phyloP scores from a whole-genome alignment of 2,113 vertebrate species.

The Phalacrocorax carbo region DNA sequence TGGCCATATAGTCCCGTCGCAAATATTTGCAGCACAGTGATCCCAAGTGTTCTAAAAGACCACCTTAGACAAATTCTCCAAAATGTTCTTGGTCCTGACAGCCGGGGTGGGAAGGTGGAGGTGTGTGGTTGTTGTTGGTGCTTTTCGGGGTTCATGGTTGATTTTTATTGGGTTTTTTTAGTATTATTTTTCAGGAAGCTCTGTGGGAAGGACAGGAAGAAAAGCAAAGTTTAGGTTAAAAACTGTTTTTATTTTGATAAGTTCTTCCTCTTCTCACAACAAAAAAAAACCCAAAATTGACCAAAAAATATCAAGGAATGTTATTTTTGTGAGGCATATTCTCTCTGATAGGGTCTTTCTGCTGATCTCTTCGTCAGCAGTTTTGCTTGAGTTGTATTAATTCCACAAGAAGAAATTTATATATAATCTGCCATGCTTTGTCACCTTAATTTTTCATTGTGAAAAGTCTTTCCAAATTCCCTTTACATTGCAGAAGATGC shows the following conservation, averaged over 20 bases:
- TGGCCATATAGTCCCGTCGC: background rate
- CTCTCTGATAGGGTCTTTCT: background rate
- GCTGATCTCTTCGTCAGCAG: background rate
- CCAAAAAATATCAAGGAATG: background rate
- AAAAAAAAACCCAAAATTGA: accelerated
- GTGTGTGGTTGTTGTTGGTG: background rate
- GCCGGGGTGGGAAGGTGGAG: accelerated
- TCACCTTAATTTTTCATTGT: background rate
- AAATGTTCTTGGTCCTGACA: background rate
- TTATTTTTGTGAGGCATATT: background rate
- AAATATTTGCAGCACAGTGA: background rate
- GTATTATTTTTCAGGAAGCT: background rate
- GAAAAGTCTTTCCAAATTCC: background rate
- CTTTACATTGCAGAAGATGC: background rate
- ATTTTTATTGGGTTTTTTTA: background rate
- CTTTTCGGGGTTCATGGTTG: background rate
- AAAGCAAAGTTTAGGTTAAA: background rate
- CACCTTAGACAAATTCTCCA: background rate
- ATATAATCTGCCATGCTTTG: background rate
- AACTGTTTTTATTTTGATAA: background rate
- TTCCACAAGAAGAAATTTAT: background rate
- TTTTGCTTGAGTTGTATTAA: background rate
- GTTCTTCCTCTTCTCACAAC: background rate
- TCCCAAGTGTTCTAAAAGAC: background rate
- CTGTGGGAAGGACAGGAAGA: background rate